Evolutionary conservation across 1,140 invertebrate genomes (phyloP).

Genomic region (Drosophila rufa): DNA sequence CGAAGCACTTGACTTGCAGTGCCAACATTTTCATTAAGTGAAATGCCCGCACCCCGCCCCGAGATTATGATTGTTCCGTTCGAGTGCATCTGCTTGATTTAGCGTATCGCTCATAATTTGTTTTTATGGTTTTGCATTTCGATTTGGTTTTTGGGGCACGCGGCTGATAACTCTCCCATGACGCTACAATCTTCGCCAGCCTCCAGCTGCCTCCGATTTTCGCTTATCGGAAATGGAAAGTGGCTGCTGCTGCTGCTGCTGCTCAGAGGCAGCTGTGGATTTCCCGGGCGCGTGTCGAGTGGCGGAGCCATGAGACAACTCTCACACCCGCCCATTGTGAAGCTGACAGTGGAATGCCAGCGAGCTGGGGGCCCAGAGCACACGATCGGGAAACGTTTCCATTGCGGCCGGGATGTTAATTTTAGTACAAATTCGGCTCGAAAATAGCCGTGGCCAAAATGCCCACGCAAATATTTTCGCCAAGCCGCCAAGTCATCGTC

Average conservation of each 20-base stretch:
- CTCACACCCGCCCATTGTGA: constrained; percentile 54
- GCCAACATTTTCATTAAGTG: constrained; percentile 84
- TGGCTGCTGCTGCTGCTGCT: constrained; percentile 28
- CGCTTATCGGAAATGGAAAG: constrained; percentile 74
- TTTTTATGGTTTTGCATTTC: constrained; percentile 81
- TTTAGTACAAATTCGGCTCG: constrained; percentile 66
- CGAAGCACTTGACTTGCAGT: constrained; percentile 84
- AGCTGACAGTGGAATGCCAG: constrained; percentile 57
- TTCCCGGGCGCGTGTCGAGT: constrained; percentile 37
- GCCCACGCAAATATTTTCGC: constrained; percentile 74
- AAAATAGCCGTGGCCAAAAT: constrained; percentile 60
- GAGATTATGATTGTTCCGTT: constrained; percentile 52
- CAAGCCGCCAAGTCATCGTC: constrained; percentile 57
- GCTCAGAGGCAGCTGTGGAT: constrained; percentile 13
- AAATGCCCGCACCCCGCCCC: constrained; percentile 55
- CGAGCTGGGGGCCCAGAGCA: constrained; percentile 15
- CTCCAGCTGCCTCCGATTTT: constrained; percentile 37
- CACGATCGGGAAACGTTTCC: constrained; percentile 48
- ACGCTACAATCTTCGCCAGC: constrained; percentile 6
- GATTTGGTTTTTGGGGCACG: constrained; percentile 53
- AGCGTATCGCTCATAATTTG: constrained; percentile 84
- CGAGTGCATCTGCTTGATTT: constrained; percentile 77
- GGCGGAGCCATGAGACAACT: constrained; percentile 8
- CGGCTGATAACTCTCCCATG: constrained; percentile 48
- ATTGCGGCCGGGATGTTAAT: constrained; percentile 67